Conservation (phyloP, 2,888 invertebrate genomes). For the Heliconius aoede region DNA sequence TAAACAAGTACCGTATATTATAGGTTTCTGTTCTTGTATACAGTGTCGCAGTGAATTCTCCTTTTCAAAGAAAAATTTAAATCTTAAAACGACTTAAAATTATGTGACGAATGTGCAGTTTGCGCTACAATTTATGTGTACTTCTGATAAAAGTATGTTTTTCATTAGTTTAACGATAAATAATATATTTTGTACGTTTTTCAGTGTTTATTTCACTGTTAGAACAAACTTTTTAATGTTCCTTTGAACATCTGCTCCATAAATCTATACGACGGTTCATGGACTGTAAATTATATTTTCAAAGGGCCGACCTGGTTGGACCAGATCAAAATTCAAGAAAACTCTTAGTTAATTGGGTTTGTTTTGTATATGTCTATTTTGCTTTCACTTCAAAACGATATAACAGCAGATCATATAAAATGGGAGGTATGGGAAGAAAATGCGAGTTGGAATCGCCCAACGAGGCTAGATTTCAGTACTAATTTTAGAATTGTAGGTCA, state of each 20-base stretch:
- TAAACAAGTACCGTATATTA: slow-evolving; percentile 19
- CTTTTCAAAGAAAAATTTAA: slow-evolving; percentile 8
- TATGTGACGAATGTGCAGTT: slow-evolving; percentile 14
- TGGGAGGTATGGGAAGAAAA: no score
- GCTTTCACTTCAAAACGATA: not conserved
- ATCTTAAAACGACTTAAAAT: not conserved
- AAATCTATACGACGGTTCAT: slow-evolving; percentile 45
- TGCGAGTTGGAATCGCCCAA: no score
- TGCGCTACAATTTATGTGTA: slow-evolving; percentile 16
- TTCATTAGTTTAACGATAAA: slow-evolving; percentile 35
- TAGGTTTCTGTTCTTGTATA: not conserved
- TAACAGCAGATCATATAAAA: not conserved
- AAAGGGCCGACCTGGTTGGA: slow-evolving; percentile 37
- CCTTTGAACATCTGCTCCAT: slow-evolving; percentile 44
- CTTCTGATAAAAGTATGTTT: slow-evolving; percentile 24
- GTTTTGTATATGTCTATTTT: not conserved
- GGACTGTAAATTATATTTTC: slow-evolving; percentile 45
- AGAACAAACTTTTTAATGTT: slow-evolving; percentile 41
- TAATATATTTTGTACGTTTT: slow-evolving; percentile 36
- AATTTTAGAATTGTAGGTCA: no score
- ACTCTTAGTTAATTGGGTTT: not conserved
- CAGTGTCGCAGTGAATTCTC: not conserved
- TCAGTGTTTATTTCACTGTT: slow-evolving; percentile 39
- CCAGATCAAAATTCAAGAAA: not conserved
- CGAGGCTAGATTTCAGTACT: no score